These are phyloP conservation scores for Ornithoptera alexandrae DNA, from an alignment of 2,888 invertebrate species.

Conservation along the genomic window DNA sequence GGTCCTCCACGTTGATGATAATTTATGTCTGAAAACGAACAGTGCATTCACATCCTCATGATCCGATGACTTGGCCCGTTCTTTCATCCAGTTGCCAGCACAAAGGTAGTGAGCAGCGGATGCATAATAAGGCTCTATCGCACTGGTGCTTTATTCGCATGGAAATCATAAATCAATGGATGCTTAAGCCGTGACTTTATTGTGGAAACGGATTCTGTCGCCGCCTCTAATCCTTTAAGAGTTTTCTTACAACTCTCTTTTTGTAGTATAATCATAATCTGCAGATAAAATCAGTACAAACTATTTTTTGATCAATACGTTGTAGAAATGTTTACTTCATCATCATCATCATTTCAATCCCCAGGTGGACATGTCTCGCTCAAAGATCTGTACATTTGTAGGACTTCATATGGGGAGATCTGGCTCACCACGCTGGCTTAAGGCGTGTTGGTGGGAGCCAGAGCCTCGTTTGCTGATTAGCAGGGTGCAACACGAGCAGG, in stretches of 20 bases:
- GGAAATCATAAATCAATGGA: conserved; percentile 71
- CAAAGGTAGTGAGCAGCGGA: conserved; percentile 32
- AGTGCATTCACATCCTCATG: conserved; percentile 18
- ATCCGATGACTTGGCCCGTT: conserved; percentile 35
- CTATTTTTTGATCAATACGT: neutral
- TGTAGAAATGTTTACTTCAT: neutral
- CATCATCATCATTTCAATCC: too few species aligned
- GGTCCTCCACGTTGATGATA: too few species aligned
- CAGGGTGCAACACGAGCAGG: too few species aligned
- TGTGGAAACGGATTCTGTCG: conserved; percentile 68
- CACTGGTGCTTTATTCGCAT: conserved; percentile 60
- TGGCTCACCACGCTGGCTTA: too few species aligned
- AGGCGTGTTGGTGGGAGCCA: too few species aligned
- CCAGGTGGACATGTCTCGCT: neutral
- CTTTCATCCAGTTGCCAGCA: conserved; percentile 34
- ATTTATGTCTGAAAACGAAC: neutral
- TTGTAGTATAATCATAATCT: conserved; percentile 37
- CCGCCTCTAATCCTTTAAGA: conserved; percentile 70
- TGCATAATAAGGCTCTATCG: conserved; percentile 26
- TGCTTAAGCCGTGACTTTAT: conserved; percentile 54
- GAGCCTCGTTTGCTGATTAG: too few species aligned
- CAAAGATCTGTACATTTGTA: too few species aligned
- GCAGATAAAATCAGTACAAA: conserved; percentile 27
- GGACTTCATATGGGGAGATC: too few species aligned
- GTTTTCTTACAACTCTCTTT: conserved; percentile 60